phyloP scores from a whole-genome alignment of 1,140 invertebrate species.

The Araneus ventricosus region DNA sequence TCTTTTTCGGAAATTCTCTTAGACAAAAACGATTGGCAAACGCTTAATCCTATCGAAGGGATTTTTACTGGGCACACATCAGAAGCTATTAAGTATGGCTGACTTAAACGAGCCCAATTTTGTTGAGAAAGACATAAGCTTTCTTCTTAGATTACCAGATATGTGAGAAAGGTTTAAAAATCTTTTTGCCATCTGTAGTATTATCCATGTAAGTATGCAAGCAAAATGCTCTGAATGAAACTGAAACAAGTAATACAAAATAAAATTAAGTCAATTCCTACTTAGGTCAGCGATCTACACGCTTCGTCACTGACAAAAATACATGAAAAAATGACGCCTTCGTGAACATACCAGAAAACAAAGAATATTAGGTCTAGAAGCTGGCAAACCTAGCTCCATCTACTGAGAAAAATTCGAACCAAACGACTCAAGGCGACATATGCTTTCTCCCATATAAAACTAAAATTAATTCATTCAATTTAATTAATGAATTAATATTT shows the following conservation, averaged over 20 bases:
- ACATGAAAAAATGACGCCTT: no score
- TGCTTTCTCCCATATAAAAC: no score
- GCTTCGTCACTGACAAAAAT: no score
- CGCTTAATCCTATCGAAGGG: constrained; percentile 6
- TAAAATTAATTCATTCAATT: no score
- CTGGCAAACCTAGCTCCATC: no score
- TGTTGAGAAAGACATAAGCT: neutral
- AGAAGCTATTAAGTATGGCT: neutral
- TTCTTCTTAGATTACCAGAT: neutral
- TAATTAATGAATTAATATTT: no score
- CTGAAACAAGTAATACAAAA: neutral
- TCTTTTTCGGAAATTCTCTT: neutral
- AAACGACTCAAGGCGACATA: no score
- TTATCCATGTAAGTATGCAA: neutral
- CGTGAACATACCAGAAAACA: no score
- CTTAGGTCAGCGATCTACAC: no score
- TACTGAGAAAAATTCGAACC: no score
- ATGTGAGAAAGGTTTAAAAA: neutral
- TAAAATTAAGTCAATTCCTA: no score
- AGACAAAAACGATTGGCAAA: neutral
- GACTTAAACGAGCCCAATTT: constrained; percentile 12
- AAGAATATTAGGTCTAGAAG: no score
- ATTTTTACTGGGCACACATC: neutral
- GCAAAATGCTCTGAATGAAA: neutral
- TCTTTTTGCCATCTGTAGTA: neutral